A percentile compares a stretch with the other conserved stretches of the same genome.
phyloP scores from a whole-genome alignment of 2,888 invertebrate species.

The Thymelicus lineola region DNA sequence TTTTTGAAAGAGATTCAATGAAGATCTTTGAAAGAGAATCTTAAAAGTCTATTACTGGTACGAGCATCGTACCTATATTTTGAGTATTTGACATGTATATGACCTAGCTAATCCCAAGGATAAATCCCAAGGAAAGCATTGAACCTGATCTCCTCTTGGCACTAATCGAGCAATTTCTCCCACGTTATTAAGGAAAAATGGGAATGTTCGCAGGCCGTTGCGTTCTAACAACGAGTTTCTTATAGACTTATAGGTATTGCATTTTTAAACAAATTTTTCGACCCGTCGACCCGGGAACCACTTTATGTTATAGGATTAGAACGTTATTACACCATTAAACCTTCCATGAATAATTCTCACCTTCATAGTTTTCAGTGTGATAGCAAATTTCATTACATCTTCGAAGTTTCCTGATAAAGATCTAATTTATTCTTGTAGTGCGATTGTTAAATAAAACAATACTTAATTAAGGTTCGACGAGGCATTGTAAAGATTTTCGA shows the following conservation, averaged over 20 bases:
- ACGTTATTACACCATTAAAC: slow-evolving; percentile 72
- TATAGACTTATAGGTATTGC: slow-evolving; percentile 81
- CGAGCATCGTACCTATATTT: not conserved
- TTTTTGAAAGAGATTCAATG: no score
- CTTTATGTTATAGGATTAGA: slow-evolving; percentile 76
- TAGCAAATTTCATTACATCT: slow-evolving; percentile 10
- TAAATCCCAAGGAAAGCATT: slow-evolving; percentile 60
- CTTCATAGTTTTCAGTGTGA: slow-evolving; percentile 44
- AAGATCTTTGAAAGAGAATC: no score
- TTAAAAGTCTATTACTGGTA: not conserved
- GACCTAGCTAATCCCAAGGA: slow-evolving; percentile 3
- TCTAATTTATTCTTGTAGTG: not conserved
- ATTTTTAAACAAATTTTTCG: slow-evolving; percentile 83
- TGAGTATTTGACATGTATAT: not conserved
- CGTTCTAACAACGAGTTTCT: slow-evolving; percentile 78
- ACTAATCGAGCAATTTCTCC: slow-evolving; percentile 82
- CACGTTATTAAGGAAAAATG: slow-evolving; percentile 81
- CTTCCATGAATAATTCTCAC: slow-evolving; percentile 63
- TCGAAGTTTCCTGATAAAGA: not conserved
- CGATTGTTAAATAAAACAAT: not conserved
- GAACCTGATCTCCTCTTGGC: slow-evolving; percentile 65
- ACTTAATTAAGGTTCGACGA: no score
- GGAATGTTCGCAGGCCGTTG: slow-evolving; percentile 81
- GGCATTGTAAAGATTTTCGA: no score
- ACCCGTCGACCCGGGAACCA: slow-evolving; percentile 63